These are phyloP conservation scores for Drosophila paulistorum DNA, from an alignment of 1,140 invertebrate genomes.

Conservation along the genomic window DNA sequence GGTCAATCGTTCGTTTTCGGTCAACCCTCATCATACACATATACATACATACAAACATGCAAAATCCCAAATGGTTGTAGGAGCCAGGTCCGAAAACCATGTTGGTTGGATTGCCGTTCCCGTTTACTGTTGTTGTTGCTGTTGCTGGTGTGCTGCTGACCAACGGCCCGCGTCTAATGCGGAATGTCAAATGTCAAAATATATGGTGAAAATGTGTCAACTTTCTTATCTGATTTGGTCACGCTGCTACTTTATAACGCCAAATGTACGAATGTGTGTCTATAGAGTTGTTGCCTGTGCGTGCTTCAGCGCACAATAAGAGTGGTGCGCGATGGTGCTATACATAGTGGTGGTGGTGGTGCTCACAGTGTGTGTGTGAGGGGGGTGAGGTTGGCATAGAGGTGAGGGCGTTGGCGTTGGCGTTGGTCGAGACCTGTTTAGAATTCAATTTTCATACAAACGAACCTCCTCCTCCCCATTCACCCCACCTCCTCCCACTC, in stretches of 20 bases:
- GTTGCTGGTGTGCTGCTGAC: conserved; percentile 48
- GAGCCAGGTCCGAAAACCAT: conserved; percentile 2
- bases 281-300: conserved; percentile 58
- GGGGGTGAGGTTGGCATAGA: conserved; percentile 14
- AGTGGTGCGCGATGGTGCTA: conserved; percentile 17
- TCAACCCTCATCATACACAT: conserved; percentile 65
- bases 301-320: conserved; percentile 75
- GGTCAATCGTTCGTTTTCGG: conserved; percentile 35
- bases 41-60: conserved; percentile 50
- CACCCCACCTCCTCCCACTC: not conserved
- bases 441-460: conserved; percentile 81
- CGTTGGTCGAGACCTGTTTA: conserved; percentile 69
- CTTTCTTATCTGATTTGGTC: conserved; percentile 83
- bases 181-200: conserved; percentile 83
- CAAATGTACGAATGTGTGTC: conserved; percentile 70
- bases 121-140: conserved; percentile 5
- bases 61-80: conserved; percentile 70
- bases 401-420: conserved; percentile 61
- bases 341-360: conserved; percentile 12
- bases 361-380: conserved; percentile 16
- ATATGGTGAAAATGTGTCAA: conserved; percentile 83
- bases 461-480: conserved; percentile 39
- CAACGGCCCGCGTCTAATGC: conserved; percentile 81
- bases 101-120: conserved; percentile 11
- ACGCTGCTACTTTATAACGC: conserved; percentile 83